Evolutionary conservation across 2,113 vertebrate genomes (phyloP).

Genomic region (Pteronura brasiliensis): DNA sequence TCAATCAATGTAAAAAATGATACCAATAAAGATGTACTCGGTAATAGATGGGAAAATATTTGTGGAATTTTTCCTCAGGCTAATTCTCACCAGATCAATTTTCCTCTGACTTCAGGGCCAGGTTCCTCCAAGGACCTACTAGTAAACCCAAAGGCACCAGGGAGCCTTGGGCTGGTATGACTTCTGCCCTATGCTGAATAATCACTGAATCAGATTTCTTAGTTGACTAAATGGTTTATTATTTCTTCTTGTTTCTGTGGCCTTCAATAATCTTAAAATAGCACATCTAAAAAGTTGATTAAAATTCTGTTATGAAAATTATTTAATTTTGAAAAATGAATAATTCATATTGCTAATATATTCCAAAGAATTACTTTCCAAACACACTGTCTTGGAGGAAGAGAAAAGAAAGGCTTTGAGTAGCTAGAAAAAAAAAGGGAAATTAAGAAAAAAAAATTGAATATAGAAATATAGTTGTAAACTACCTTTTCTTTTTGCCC

Average conservation of each 20-base stretch:
- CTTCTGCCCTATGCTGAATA: background rate
- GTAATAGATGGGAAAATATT: background rate
- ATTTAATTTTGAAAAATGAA: slow-evolving; percentile 66
- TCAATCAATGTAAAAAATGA: background rate
- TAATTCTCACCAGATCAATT: background rate
- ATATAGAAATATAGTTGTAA: background rate
- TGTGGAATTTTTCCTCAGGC: background rate
- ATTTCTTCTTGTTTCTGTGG: slow-evolving; percentile 35
- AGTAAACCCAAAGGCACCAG: background rate
- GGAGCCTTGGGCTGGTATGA: background rate
- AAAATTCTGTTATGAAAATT: slow-evolving; percentile 63
- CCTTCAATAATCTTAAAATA: slow-evolving; percentile 63
- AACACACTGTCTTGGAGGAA: background rate
- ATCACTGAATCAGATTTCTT: slow-evolving; percentile 3
- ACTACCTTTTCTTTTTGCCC: background rate
- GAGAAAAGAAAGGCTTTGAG: slow-evolving; percentile 12
- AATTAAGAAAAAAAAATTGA: background rate
- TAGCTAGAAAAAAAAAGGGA: background rate
- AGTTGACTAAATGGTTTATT: slow-evolving; percentile 46
- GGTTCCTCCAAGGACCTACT: background rate
- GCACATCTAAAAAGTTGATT: slow-evolving; percentile 62
- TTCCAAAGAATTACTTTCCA: slow-evolving; percentile 43
- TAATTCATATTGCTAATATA: slow-evolving; percentile 63
- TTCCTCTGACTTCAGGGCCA: background rate
- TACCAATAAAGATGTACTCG: background rate